Conservation (phyloP, 2,888 invertebrate genomes). For the Cremastobaeus sp. region DNA sequence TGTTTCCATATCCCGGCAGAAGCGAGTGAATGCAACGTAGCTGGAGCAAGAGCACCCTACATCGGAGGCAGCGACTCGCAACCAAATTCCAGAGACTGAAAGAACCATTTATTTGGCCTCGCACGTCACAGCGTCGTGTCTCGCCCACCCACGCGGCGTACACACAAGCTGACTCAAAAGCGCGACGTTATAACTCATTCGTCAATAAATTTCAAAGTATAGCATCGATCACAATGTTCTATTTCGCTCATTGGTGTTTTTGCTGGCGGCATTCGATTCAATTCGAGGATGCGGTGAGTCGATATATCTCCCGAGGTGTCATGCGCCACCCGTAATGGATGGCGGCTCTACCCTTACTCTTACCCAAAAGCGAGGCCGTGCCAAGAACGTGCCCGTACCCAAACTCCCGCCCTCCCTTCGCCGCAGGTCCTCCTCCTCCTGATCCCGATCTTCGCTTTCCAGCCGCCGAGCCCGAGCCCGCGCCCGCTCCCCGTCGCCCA, state of each 20-base stretch:
- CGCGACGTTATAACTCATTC: constrained; percentile 72
- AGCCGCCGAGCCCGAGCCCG: constrained; percentile 66
- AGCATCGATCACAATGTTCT: constrained; percentile 78
- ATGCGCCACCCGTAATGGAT: constrained; percentile 75
- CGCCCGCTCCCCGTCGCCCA: constrained; percentile 62
- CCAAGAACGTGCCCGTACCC: constrained; percentile 62
- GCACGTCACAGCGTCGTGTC: constrained; percentile 11
- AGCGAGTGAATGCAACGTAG: no score
- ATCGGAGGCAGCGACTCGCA: constrained; percentile 27
- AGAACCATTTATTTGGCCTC: constrained; percentile 30
- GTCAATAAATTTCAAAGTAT: constrained; percentile 74
- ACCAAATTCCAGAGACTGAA: constrained; percentile 34
- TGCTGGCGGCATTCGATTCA: constrained; percentile 76
- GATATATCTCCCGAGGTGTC: constrained; percentile 75
- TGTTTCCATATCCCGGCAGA: no score
- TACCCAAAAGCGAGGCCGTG: constrained; percentile 72
- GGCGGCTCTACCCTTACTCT: constrained; percentile 76
- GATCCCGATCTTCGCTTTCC: constrained; percentile 44
- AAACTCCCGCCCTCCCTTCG: constrained; percentile 17
- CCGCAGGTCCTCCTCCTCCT: constrained; percentile 12
- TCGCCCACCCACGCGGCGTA: constrained; percentile 3
- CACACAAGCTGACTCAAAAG: constrained; percentile 32
- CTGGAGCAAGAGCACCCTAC: no score
- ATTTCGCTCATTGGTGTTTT: constrained; percentile 78
- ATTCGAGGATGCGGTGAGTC: constrained; percentile 78